Evolutionary conservation across 1,140 invertebrate genomes (phyloP), one percentile per base, ranked within the genome.

Genomic region (Heliconius hermathena): DNA sequence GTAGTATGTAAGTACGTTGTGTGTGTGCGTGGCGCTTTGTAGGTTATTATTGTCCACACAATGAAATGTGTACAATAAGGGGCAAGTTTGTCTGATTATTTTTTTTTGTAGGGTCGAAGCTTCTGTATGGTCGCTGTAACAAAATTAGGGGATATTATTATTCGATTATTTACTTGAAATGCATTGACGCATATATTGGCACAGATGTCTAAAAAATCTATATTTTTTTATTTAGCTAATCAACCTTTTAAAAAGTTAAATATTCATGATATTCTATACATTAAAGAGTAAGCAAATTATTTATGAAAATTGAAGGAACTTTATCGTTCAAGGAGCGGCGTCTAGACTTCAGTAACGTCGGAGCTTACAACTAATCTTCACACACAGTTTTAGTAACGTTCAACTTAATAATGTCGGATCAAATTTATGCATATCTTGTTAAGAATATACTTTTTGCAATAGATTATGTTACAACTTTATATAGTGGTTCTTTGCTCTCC

Each of bases 1-100:
- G 36, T 79, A 6, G 36, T 41, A 41, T 16, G 20, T 22, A 26
- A 2, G 29, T 36, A 33, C 16, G 26, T 22, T 29, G 26, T 20
- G 66, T 87, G 85, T 88, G 84, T 85, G 85, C 77, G 82, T 84
- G 84, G 84, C 86, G 87, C 87, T 91, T 91, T 88, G 88, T 91
- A 85, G 86, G 86, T 88, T 91, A 92, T 93, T 90, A 89, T 91
- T 91, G 88, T 92, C 87, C 87, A 89, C 86, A 90, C 88, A 90
- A 88, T 89, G 87, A 89, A 90, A 84, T 89, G 87, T 82, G 86
- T 89, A 87, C 84, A 87, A 78, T 78, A 78, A 87, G 85, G 83
- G 87, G 79, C 85, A 88, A 88, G 91, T 91, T 87, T 77, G 87
- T 88, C 86, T 89, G 87, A 89, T 91, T 90, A 88, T 88, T 90